A percentile compares a stretch with the other conserved stretches of the same genome.
Evolutionary conservation across 1,140 invertebrate species (phyloP).

Genomic region (Neodiprion pinetum): DNA sequence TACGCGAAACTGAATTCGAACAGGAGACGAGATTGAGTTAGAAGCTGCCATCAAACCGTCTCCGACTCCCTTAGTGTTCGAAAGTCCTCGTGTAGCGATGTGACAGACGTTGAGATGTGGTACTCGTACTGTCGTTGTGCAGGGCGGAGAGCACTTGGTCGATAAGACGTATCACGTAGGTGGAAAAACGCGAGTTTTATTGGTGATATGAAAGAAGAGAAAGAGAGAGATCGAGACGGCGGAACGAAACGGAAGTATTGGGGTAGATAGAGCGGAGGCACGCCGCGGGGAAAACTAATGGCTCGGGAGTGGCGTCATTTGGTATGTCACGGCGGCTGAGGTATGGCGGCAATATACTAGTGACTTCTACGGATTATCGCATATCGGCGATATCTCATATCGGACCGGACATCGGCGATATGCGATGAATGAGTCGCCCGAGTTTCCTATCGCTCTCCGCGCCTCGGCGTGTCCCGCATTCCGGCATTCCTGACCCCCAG

Average conservation of each 20-base stretch:
- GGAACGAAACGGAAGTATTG: not conserved
- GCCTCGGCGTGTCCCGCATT: slow-evolving; percentile 51
- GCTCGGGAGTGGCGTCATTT: slow-evolving; percentile 43
- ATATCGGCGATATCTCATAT: slow-evolving; percentile 59
- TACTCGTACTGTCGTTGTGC: no score
- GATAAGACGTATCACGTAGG: not conserved
- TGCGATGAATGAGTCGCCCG: slow-evolving; percentile 57
- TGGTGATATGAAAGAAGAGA: not conserved
- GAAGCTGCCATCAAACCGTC: no score
- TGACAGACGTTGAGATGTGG: not conserved
- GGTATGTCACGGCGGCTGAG: slow-evolving; percentile 52
- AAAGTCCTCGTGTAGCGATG: not conserved
- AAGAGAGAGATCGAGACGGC: not conserved
- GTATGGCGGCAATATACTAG: slow-evolving; percentile 59
- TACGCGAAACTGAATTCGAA: no score
- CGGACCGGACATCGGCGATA: slow-evolving; percentile 58
- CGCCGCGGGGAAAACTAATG: slow-evolving; percentile 36
- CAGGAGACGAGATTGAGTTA: no score
- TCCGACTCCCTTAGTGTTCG: no score
- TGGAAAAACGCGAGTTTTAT: not conserved
- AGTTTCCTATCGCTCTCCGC: slow-evolving; percentile 30
- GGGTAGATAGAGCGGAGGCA: not conserved
- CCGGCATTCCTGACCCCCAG: slow-evolving; percentile 24
- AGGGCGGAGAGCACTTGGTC: not conserved
- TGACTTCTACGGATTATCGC: slow-evolving; percentile 58